Percentiles rank a stretch among this genome's conserved stretches.
Evolutionary conservation across 2,113 vertebrate genomes (phyloP).

Genomic region (human (Homo sapiens)): DNA sequence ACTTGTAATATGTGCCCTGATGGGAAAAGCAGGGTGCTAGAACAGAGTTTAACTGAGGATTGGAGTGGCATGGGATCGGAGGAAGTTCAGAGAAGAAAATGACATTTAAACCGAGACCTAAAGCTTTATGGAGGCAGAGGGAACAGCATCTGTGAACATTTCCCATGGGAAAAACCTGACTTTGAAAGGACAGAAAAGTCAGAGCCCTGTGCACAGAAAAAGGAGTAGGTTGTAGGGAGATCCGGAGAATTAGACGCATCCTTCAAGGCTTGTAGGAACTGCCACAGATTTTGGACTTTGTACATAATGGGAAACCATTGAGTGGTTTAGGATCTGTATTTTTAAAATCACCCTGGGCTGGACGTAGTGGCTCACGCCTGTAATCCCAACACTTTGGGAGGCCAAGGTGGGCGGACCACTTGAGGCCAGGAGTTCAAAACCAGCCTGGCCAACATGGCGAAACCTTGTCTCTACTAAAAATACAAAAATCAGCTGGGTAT

Average conservation of each 20-base stretch:
- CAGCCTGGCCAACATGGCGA: not conserved
- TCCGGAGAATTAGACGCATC: not conserved
- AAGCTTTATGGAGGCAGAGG: not conserved
- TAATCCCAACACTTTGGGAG: not conserved
- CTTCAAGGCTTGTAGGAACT: not conserved
- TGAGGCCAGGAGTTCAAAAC: not conserved
- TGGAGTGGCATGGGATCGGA: not conserved
- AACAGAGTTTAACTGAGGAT: not conserved
- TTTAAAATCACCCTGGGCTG: not conserved
- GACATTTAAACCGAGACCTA: not conserved
- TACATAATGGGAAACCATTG: not conserved
- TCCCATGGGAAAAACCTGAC: not conserved
- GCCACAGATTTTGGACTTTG: not conserved
- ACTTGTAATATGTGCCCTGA: not conserved
- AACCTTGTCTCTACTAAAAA: not conserved
- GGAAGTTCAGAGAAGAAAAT: not conserved
- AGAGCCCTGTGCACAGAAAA: not conserved
- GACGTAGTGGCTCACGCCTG: not conserved
- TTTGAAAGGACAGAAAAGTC: not conserved
- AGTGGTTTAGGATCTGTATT: not conserved
- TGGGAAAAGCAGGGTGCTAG: not conserved
- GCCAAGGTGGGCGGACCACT: not conserved
- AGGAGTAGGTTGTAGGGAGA: not conserved
- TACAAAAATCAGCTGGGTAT: not conserved
- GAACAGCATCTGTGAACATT: not conserved